Evolutionary conservation across 2,888 invertebrate species (phyloP).

Genomic region (Ophion obscuratus): DNA sequence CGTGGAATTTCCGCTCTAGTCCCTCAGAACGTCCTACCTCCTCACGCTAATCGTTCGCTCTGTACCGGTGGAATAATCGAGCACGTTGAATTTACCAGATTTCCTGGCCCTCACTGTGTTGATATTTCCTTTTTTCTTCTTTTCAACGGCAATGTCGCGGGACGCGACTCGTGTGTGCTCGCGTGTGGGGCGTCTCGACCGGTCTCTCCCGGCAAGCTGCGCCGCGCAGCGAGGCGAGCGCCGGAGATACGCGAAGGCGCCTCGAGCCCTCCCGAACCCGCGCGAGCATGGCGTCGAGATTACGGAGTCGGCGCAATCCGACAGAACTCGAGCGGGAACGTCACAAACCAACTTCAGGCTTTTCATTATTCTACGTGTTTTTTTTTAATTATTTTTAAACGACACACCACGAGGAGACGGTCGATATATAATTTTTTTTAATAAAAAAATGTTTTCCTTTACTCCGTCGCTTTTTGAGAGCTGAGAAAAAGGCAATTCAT

Average conservation of each 20-base stretch:
- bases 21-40: not conserved
- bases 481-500: too few species aligned
- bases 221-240: constrained; percentile 52
- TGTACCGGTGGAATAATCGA: not conserved
- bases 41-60: constrained; percentile 1
- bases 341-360: constrained; percentile 5
- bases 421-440: too few species aligned
- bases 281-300: constrained; percentile 63
- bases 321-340: constrained; percentile 48
- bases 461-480: not conserved
- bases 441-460: too few species aligned
- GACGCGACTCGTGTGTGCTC: constrained; percentile 28
- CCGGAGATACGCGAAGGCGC: constrained; percentile 39
- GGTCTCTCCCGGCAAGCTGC: constrained; percentile 61
- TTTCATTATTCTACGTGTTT: constrained; percentile 8
- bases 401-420: not conserved
- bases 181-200: constrained; percentile 49
- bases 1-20: not conserved
- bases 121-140: constrained; percentile 8
- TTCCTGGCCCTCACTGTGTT: not conserved
- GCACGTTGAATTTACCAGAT: not conserved
- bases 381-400: not conserved
- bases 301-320: constrained; percentile 58
- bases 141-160: not conserved
- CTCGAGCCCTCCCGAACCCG: constrained; percentile 52